Evolutionary conservation across 2,888 invertebrate species (phyloP).

Genomic region (Melolontha melolontha): DNA sequence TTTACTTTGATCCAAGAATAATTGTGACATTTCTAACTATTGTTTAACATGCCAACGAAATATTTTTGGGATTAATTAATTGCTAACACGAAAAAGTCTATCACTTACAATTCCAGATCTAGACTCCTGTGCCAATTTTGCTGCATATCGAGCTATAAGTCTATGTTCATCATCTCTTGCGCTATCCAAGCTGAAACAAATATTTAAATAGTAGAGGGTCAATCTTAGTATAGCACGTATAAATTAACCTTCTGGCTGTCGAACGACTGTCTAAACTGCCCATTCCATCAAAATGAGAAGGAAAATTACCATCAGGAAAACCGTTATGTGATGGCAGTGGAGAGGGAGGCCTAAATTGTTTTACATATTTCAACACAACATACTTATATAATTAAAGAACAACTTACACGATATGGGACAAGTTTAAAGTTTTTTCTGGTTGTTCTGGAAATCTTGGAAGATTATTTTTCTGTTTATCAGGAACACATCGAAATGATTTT

Average conservation of each 20-base stretch:
- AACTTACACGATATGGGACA: conserved; percentile 95
- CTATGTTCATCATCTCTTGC: conserved; percentile 91
- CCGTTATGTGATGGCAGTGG: conserved; percentile 95
- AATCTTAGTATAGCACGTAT: conserved; percentile 2
- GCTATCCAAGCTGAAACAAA: conserved; percentile 62
- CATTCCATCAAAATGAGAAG: conserved; percentile 78
- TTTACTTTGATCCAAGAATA: conserved; percentile 6
- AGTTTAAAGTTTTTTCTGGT: conserved; percentile 93
- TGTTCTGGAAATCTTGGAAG: conserved; percentile 93
- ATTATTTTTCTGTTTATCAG: conserved; percentile 84
- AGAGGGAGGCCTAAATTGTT: conserved; percentile 81
- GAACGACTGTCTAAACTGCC: conserved; percentile 81
- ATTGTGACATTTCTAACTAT: background rate
- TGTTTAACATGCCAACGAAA: conserved; percentile 37
- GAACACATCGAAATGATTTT: conserved; percentile 97
- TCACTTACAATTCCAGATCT: conserved; percentile 74
- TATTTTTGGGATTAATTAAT: conserved; percentile 5
- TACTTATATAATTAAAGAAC: background rate
- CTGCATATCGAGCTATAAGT: conserved; percentile 96
- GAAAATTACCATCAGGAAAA: conserved; percentile 78
- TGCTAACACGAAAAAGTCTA: conserved; percentile 36
- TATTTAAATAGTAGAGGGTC: conserved; percentile 8
- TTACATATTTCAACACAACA: background rate
- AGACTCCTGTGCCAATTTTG: conserved; percentile 92
- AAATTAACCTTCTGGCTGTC: conserved; percentile 68